Conservation (phyloP, 1,140 invertebrate genomes). For the Drosophila bocqueti region DNA sequence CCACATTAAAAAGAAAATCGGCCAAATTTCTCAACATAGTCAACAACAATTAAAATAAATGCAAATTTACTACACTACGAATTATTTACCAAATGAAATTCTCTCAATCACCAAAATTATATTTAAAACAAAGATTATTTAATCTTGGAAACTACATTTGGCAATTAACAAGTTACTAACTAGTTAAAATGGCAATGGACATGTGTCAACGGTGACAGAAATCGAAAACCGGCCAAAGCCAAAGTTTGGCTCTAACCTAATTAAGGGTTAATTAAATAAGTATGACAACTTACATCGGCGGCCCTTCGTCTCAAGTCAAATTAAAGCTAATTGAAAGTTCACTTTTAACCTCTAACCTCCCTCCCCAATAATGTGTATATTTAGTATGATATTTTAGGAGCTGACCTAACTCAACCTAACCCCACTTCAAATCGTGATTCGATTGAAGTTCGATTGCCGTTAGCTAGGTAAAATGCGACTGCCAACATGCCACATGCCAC, state of each 20-base stretch:
- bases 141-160: background rate
- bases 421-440: constrained; percentile 17
- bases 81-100: background rate
- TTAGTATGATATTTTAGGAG: constrained; percentile 15
- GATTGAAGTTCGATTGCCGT: constrained; percentile 24
- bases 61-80: background rate
- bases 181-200: background rate
- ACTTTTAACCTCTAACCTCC: constrained; percentile 12
- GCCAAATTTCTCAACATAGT: too few relatives aligned
- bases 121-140: background rate
- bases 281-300: constrained; percentile 4
- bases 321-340: constrained; percentile 22
- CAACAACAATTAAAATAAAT: background rate
- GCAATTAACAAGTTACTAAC: background rate
- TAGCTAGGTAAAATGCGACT: background rate
- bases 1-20: too few relatives aligned
- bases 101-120: background rate
- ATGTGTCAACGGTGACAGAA: background rate
- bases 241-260: constrained; percentile 10
- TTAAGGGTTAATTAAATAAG: constrained; percentile 19
- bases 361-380: constrained; percentile 2
- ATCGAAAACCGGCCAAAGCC: background rate
- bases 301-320: constrained; percentile 5
- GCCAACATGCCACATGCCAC: constrained; percentile 26
- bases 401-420: constrained; percentile 25